These are phyloP conservation scores for Nansenia antarctica DNA, from an alignment of 2,113 vertebrate species.

Conservation along the genomic window DNA sequence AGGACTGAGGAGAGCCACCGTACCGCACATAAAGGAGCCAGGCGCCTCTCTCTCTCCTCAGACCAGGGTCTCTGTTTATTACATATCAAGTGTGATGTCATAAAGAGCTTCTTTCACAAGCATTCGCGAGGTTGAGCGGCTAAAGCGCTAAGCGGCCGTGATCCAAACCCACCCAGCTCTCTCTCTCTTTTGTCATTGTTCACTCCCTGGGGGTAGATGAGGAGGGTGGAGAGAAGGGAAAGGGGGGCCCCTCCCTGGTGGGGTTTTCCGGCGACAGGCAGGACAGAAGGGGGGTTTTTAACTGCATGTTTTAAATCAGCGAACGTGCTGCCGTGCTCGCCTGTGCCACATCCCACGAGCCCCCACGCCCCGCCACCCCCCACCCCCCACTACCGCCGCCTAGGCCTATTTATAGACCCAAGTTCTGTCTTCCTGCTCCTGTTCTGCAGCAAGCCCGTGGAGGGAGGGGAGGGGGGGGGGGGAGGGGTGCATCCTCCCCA, in stretches of 20 bases:
- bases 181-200: neutral
- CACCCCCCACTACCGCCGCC: too few relatives aligned
- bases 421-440: slow-evolving; percentile 24
- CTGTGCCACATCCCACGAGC: slow-evolving; percentile 6
- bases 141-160: neutral
- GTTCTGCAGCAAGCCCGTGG: slow-evolving; percentile 31
- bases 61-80: neutral
- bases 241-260: neutral
- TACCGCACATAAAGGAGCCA: too few relatives aligned
- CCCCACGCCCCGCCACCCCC: neutral
- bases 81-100: too few relatives aligned
- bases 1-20: too few relatives aligned
- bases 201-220: neutral
- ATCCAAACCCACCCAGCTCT: neutral
- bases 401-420: slow-evolving; percentile 39
- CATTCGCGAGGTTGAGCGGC: too few relatives aligned
- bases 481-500: slow-evolving; percentile 12
- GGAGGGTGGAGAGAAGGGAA: neutral
- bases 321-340: slow-evolving; percentile 18
- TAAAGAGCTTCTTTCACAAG: neutral
- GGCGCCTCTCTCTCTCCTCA: neutral
- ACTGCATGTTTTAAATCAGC: slow-evolving; percentile 14
- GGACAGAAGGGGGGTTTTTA: neutral
- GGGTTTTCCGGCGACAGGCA: slow-evolving; percentile 2
- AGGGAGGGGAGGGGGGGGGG: slow-evolving; percentile 28